Percentiles rank a stretch among this genome's conserved stretches.
phyloP scores from a whole-genome alignment of 2,797 vertebrate genomes.

The Simalia tracyae region DNA sequence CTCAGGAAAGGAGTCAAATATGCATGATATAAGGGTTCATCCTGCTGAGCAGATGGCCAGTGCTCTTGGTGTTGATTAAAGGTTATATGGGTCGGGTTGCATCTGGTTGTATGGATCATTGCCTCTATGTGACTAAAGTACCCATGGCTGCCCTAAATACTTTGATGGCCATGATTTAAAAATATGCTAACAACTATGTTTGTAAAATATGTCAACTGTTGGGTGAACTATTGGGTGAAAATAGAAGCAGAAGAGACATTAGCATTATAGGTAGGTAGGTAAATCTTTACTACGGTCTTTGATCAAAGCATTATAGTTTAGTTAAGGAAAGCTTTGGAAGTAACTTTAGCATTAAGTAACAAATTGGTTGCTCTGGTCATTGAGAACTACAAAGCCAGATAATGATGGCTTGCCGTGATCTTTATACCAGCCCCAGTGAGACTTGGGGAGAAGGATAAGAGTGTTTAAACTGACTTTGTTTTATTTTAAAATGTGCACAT shows the following conservation, averaged over 20 bases:
- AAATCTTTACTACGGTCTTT: background rate
- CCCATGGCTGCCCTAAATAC: background rate
- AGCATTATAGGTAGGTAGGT: background rate
- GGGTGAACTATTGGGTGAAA: background rate
- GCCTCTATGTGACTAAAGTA: background rate
- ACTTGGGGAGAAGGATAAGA: background rate
- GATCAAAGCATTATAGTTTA: background rate
- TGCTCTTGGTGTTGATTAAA: background rate
- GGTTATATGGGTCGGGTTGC: background rate
- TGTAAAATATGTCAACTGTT: background rate
- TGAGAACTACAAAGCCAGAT: background rate
- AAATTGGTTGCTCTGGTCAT: background rate
- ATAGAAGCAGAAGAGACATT: background rate
- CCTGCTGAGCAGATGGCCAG: background rate
- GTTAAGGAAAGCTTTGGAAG: background rate
- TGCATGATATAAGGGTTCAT: background rate
- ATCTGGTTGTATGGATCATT: background rate
- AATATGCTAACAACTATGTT: too few relatives aligned
- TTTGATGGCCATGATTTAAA: background rate
- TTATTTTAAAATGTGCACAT: background rate
- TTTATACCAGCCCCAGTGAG: background rate
- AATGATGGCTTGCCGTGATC: background rate
- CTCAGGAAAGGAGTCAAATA: background rate
- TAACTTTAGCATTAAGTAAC: background rate
- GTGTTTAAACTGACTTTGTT: background rate